These are phyloP conservation scores for Leptocoma aspasia DNA, from an alignment of 2,113 vertebrate species.

Conservation along the genomic window DNA sequence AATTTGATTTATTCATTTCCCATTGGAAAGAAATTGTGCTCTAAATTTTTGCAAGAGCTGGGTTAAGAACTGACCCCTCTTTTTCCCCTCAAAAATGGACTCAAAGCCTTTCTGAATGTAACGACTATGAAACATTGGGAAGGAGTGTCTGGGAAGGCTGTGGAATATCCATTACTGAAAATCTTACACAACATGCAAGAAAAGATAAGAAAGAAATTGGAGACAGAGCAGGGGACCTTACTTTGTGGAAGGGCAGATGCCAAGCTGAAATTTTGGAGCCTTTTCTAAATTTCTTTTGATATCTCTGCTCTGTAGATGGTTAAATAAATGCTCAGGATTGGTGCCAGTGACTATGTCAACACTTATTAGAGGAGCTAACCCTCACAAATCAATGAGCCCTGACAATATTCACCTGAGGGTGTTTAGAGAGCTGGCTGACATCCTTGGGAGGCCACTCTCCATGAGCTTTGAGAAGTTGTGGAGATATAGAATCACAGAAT, in stretches of 20 bases:
- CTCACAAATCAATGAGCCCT: neutral
- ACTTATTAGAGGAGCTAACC: neutral
- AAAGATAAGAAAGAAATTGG: neutral
- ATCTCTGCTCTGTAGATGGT: neutral
- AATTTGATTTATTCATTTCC: neutral
- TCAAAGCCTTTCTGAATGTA: neutral
- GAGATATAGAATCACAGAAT: neutral
- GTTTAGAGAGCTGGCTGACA: neutral
- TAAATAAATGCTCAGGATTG: neutral
- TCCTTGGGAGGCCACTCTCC: neutral
- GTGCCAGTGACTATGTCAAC: neutral
- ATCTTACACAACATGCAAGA: neutral
- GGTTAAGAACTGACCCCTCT: neutral
- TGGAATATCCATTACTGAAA: neutral
- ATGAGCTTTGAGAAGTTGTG: neutral
- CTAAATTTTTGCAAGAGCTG: neutral
- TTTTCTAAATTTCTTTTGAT: neutral
- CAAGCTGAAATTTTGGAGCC: neutral
- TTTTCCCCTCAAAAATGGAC: neutral
- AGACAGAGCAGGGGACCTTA: accelerated
- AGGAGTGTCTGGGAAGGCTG: neutral
- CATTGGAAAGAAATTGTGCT: neutral
- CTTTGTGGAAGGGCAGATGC: neutral
- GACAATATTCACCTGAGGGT: neutral
- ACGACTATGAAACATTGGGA: neutral